Base-by-base conservation (phyloP, 2,113 vertebrate genomes). In the Heloderma charlesbogerti region DNA sequence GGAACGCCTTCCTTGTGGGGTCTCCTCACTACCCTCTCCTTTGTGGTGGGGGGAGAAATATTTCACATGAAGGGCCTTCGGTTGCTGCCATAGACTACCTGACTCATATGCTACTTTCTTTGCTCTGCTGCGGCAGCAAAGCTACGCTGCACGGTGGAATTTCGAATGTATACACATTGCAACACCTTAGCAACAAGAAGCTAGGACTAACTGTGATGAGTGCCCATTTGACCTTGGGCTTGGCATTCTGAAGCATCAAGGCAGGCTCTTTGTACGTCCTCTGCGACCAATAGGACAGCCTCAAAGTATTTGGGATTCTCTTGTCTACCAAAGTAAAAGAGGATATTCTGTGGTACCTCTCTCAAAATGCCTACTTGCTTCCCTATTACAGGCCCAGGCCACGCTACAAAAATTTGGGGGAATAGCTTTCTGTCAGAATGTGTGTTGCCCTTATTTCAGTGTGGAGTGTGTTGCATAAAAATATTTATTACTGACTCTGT, bases 251-350 rank as follows among this genome's bases (percentile, higher is more conserved):
- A 60, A 45, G 60, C 78, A 51, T 29, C 34, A 71, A 71, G 67
- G 45, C 40, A 48, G 31, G 1, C 16, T 51, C 31, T 69, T 86
- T 43, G 72, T 10, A 74, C 3, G 34, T 25, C 27, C 51, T 31
- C 37, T 83, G 29, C 18, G 25, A 12, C 48, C 6, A 89, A 40
- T 57, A 54, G n/a, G 22, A 60, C 12, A 43, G 51, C 51, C 72
- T 69, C 22, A 18, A 16, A 29, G 4, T 45, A 74, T 22, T n/a
- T 82, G 48, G 75, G 77, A 15, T 27, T 43, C 22, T 43, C 80
- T 83, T 40, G 67, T 89, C 67, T 34, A 89, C 45, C 51, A 80
- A 69, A 88, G 63, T 75, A 60, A 89, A 45, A 60, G 9, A 60
- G 37, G 79, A 57, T 3, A 82, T 13, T 10, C 37, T 69, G 78